Evolutionary conservation across 2,888 invertebrate species (phyloP), one percentile per base, ranked within the genome.

Genomic region (Mesoligia furuncula): DNA sequence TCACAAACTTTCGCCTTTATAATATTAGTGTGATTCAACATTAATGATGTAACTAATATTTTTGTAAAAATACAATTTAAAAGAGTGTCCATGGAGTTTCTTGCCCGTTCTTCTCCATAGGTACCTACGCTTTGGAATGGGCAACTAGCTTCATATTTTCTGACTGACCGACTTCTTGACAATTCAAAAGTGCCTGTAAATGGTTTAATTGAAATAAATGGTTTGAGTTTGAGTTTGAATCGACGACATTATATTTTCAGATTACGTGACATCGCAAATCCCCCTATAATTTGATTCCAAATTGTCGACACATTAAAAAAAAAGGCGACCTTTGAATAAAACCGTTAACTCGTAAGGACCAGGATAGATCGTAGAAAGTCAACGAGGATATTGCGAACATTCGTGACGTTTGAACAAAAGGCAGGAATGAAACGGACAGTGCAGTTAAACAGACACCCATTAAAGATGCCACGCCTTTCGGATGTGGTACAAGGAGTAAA

Each of bases 391-490:
- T 79, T 78, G 61, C 57, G 64, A 77, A 75, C 62, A 75, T 62
- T 79, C 39, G 57, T 67, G 75, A 76, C 72, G n/a, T 72, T 77
- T 68, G 39, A 77, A 82, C 79, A 77, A 85, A 82, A 64, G 79
- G 36, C 78, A 75, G 75, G 67, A 73, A 79, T 78, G 70, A 71
- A 81, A 80, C 15, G 80, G 73, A 85, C 81, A 62, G 73, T 87
- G 81, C 85, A 83, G 81, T 80, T 86, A 86, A 86, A 86, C 75
- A 78, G 88, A 77, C 78, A 31, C 65, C 80, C 70, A 80, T 84
- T 84, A 79, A 68, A 79, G 73, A 83, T 79, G 74, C 81, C 85
- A 82, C 80, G 87, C 85, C 87, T 82, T 86, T 79, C 73, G 54
- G 17, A 7, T 57, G 17, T 69, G 83, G 85, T 74, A 24, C 74